These are phyloP conservation scores for Gymnobelideus leadbeateri DNA, from an alignment of 2,113 vertebrate species.

Conservation along the genomic window DNA sequence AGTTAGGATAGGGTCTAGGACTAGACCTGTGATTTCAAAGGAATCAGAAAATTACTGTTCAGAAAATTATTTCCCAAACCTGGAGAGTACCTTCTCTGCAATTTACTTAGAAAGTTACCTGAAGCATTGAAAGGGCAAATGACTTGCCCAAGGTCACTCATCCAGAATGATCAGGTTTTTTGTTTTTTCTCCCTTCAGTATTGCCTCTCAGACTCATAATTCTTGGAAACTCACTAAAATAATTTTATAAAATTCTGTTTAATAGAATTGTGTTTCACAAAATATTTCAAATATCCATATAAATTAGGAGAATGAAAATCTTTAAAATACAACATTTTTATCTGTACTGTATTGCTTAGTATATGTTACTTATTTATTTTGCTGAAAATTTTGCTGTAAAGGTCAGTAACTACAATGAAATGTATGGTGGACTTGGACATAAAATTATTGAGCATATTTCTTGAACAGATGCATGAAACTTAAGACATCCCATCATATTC, in stretches of 20 bases:
- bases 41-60: not conserved
- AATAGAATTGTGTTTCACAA: not conserved
- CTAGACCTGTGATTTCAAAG: not conserved
- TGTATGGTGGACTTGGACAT: not conserved
- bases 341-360: not conserved
- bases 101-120: not conserved
- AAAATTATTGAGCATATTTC: slow-evolving; percentile 31
- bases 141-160: not conserved
- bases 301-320: not conserved
- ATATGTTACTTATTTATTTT: not conserved
- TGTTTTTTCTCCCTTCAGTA: no score
- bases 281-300: not conserved
- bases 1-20: not conserved
- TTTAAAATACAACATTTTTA: not conserved
- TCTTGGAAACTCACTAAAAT: not conserved
- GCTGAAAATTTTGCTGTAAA: not conserved
- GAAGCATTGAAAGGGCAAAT: not conserved
- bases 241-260: not conserved
- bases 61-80: not conserved
- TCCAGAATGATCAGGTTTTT: not conserved
- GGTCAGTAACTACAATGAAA: not conserved
- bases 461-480: slow-evolving; percentile 8
- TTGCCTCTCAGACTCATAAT: not conserved
- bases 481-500: not conserved
- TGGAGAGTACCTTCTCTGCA: not conserved